Evolutionary conservation across 2,888 invertebrate species (phyloP), one percentile per base, ranked within the genome.

Genomic region (Eurytoma adleriae): DNA sequence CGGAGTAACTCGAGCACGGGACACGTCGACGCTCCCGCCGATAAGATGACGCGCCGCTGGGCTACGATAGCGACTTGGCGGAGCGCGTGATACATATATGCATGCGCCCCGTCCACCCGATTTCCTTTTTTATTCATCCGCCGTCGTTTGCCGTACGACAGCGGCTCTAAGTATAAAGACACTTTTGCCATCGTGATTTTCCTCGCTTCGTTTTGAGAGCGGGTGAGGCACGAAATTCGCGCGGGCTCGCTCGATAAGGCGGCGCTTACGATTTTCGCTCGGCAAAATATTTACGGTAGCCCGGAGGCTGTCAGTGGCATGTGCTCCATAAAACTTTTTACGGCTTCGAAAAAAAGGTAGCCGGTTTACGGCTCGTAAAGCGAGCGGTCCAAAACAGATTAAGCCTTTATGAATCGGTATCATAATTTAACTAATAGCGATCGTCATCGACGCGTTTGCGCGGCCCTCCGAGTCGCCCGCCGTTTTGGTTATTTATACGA

Each of bases 311-410:
- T 52, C 40, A 52, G n/a, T 52, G 72, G 20, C 52, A 27, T 50
- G n/a, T 40, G 30, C 40, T 10, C 54, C 64, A 27, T 73, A 66
- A 64, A 57, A 59, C 50, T 67, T 20, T 75, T 67, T 75, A 75
- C 18, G 3, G 50, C 16, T 59, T 59, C 0, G 59, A 66, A 64
- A 71, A 14, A 13, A 20, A 27, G 20, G 14, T 24, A 57, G 10
- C 62, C 30, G 30, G 13, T 66, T 74, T 74, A 74, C 67, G 74
- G 16, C 24, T 57, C 66, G 52, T 74, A 74, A 74, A 74, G n/a
- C 18, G 40, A n/a, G 66, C 24, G 40, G 27, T 74, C 57, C 30
- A 20, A 57, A 74, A 48, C 20, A 57, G 48, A 66, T 67, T 57
- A 62, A 66, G 20, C 18, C 67, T 72, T 72, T 72, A 72, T 59